These are phyloP conservation scores for Cheilosia scutellata DNA, from an alignment of 2,888 invertebrate species.

Conservation along the genomic window DNA sequence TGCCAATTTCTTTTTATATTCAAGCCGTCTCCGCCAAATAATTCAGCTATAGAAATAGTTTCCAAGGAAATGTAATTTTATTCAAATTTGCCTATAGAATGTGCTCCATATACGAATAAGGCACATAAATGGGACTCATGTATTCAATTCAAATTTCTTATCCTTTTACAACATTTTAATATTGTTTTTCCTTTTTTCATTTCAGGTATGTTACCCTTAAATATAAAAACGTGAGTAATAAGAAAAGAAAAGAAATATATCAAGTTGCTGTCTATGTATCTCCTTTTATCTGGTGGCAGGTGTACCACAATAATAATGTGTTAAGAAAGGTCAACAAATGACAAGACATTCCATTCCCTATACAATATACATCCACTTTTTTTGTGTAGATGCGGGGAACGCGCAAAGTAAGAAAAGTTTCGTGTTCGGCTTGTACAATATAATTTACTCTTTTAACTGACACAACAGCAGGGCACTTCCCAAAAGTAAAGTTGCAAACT, in stretches of 20 bases:
- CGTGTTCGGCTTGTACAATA: background rate
- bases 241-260: slow-evolving; percentile 25
- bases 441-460: slow-evolving; percentile 10
- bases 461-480: slow-evolving; percentile 15
- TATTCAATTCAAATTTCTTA: background rate
- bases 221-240: slow-evolving; percentile 51
- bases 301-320: slow-evolving; percentile 60
- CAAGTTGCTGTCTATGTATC: slow-evolving; percentile 28
- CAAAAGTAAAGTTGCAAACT: slow-evolving; percentile 46
- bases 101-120: too few relatives aligned
- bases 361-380: background rate
- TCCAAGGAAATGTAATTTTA: too few relatives aligned
- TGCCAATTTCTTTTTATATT: background rate
- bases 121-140: background rate
- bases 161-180: background rate
- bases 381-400: background rate
- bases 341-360: slow-evolving; percentile 22
- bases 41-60: too few relatives aligned
- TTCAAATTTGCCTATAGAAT: too few relatives aligned
- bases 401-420: slow-evolving; percentile 9
- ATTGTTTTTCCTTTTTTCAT: slow-evolving; percentile 4
- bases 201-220: slow-evolving; percentile 51
- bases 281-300: slow-evolving; percentile 33
- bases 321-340: slow-evolving; percentile 73
- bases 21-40: background rate